Evolutionary conservation across 2,113 vertebrate genomes (phyloP).

Genomic region (Ploceus nigricollis): DNA sequence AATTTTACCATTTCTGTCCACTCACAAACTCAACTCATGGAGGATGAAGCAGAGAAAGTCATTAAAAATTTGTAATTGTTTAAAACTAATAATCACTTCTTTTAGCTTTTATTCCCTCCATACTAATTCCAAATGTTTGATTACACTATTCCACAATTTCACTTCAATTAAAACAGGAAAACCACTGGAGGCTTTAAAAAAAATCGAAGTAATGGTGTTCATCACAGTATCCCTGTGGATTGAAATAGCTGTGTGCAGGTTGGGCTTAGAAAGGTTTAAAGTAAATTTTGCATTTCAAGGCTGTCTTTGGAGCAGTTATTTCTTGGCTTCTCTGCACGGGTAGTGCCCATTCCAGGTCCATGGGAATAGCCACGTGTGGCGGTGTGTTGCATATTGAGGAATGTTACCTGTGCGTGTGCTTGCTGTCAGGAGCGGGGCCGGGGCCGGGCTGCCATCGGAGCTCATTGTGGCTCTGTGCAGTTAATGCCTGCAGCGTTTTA

Average conservation of each 20-base stretch:
- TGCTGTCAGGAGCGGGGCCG: neutral
- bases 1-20: neutral
- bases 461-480: accelerated
- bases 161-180: neutral
- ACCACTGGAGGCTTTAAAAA: neutral
- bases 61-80: neutral
- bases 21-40: neutral
- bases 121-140: neutral
- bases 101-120: neutral
- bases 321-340: neutral
- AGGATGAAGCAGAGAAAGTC: neutral
- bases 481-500: neutral
- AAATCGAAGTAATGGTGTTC: neutral
- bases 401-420: neutral
- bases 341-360: neutral
- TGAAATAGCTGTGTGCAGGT: neutral
- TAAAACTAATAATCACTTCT: neutral
- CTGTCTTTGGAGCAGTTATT: neutral
- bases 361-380: neutral
- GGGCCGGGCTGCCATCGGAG: neutral
- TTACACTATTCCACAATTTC: neutral
- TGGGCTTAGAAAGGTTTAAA: neutral
- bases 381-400: neutral
- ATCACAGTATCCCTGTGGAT: neutral
- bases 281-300: neutral